Evolutionary conservation across 30 jellyfish, hydroid and myxozoan genomes (phyloP), one percentile per base, ranked within the genome.

Genomic region (Pelagia noctiluca): DNA sequence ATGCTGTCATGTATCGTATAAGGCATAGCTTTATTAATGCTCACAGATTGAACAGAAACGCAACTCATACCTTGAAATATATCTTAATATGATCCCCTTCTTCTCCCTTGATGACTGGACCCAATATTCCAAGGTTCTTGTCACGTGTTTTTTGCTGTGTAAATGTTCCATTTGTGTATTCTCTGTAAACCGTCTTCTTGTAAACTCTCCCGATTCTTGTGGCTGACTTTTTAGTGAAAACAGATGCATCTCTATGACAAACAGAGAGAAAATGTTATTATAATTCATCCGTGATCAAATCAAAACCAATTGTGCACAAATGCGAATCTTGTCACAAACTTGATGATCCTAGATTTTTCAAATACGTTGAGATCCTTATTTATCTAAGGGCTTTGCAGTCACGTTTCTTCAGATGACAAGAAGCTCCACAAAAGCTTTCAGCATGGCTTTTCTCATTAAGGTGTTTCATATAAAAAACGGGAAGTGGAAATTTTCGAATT

Each of bases 161-260:
- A 48, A 83, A 83, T 2, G 93, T 42, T 24, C 32, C 73, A 42
- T 83, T 75, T 35, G 93, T 83, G 64, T 18, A 83, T 36, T 71
- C 86, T 30, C 93, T 60, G 71, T 83, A 83, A 19, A 83, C 53
- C 1, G 93, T 63, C 42, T 83, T 83, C 79, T 83, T 83, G 82
- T 83, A 83, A 46, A 83, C 82, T 36, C 38, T 83, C 10, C 93
- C 93, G 26, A 83, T 83, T 18, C 93, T 71, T 19, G 57, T 63
- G 19, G 67, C 21, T 1, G 86, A 2, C 3, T 71, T 83, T 47
- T 83, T 83, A 11, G 93, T 83, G 32, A 83, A 83, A 3, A 61
- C 82, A 1, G 87, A 57, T 19, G 93, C 93, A 30, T 83, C 82
- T 1, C 93, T 83, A 48, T 16, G 57, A 21, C 18, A 46, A 72